phyloP scores from a whole-genome alignment of 2,888 invertebrate genomes.

The Mythimna lalbum region DNA sequence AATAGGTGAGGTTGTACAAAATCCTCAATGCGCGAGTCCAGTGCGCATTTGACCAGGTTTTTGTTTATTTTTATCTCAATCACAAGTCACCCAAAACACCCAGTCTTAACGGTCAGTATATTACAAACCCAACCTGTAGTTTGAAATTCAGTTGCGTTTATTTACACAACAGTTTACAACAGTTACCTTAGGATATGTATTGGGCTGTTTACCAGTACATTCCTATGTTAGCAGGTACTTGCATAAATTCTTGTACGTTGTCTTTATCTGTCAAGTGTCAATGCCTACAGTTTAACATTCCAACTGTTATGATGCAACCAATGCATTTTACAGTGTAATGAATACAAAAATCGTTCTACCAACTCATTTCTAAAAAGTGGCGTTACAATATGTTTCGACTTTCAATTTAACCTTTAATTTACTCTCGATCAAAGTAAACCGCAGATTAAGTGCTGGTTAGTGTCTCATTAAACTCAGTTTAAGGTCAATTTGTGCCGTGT shows the following conservation, averaged over 20 bases:
- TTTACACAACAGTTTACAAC: background rate
- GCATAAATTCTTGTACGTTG: constrained; percentile 10
- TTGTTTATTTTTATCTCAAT: background rate
- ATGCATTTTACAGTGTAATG: constrained; percentile 33
- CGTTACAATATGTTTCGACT: constrained; percentile 53
- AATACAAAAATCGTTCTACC: constrained; percentile 47
- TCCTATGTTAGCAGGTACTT: background rate
- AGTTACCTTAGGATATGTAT: background rate
- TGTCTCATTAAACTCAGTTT: constrained; percentile 58
- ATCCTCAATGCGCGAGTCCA: background rate
- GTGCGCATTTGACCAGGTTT: background rate
- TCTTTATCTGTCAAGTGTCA: constrained; percentile 37
- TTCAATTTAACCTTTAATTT: constrained; percentile 61
- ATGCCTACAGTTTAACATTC: constrained; percentile 48
- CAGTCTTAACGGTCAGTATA: background rate
- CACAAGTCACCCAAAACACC: background rate
- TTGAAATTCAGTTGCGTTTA: background rate
- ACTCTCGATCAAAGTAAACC: constrained; percentile 64
- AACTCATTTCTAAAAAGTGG: constrained; percentile 40
- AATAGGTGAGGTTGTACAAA: background rate
- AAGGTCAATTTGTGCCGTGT: constrained; percentile 37
- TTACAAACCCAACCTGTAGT: background rate
- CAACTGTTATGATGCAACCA: constrained; percentile 37
- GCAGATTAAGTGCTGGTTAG: constrained; percentile 55
- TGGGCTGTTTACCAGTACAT: background rate